Evolutionary conservation across 2,113 vertebrate genomes (phyloP).

Genomic region (Perccottus glenii): DNA sequence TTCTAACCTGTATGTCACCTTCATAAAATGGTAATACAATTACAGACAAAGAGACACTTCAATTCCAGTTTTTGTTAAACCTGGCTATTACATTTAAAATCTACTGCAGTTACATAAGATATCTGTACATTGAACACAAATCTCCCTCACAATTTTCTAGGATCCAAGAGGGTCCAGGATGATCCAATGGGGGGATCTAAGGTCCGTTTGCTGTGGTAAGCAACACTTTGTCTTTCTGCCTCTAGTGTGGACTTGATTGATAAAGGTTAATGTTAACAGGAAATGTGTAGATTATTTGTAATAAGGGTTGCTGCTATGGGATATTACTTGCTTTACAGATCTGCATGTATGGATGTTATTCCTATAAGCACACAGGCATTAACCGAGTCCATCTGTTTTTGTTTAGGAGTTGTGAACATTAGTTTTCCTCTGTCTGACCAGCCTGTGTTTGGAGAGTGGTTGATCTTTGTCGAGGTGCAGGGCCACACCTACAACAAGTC

Average conservation of each 20-base stretch:
- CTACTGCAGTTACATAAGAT: not conserved
- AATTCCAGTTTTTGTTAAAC: conserved; percentile 20
- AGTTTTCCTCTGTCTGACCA: conserved; percentile 93
- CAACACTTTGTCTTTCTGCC: conserved; percentile 1
- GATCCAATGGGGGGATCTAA: conserved; percentile 86
- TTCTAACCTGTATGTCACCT: conserved; percentile 8
- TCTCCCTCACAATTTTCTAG: conserved; percentile 61
- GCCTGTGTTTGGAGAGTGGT: conserved; percentile 91
- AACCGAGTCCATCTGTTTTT: conserved; percentile 32
- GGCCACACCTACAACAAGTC: conserved; percentile 90
- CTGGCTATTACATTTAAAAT: not conserved
- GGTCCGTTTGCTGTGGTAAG: conserved; percentile 88
- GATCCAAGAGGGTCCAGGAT: conserved; percentile 91
- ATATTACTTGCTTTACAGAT: too few species aligned
- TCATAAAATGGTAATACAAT: too few species aligned
- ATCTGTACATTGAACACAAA: not conserved
- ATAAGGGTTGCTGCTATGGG: too few species aligned
- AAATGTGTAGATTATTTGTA: not conserved
- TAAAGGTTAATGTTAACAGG: too few species aligned
- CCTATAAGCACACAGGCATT: not conserved
- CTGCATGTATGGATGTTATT: not conserved
- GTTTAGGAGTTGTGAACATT: conserved; percentile 87
- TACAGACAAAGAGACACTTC: conserved; percentile 10
- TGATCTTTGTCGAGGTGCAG: conserved; percentile 89
- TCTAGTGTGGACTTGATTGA: not conserved